phyloP scores from a whole-genome alignment of 2,888 invertebrate genomes.

The Metacarcinus magister region DNA sequence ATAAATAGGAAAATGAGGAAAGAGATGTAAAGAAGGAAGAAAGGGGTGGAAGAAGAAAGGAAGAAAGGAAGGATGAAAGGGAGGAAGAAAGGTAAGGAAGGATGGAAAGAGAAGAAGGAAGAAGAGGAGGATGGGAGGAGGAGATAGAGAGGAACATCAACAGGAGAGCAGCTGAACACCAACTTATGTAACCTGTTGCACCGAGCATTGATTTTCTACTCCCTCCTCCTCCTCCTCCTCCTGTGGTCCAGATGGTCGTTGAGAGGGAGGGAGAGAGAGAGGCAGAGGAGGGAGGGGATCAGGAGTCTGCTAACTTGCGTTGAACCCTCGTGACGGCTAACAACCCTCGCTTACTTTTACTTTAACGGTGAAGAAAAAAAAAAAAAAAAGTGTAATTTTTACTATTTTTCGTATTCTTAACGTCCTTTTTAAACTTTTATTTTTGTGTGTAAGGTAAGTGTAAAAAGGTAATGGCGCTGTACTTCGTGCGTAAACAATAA shows the following conservation, averaged over 20 bases:
- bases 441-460: neutral
- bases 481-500: neutral
- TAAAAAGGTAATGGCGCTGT: neutral
- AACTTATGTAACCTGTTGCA: constrained; percentile 64
- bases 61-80: neutral
- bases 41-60: neutral
- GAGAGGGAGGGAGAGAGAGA: neutral
- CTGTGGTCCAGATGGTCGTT: constrained; percentile 45
- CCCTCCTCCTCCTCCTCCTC: constrained; percentile 52
- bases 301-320: constrained; percentile 50
- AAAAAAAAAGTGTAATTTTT: neutral
- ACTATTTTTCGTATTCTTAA: neutral
- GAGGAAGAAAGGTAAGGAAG: neutral
- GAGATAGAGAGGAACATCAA: constrained; percentile 52
- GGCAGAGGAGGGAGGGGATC: constrained; percentile 15
- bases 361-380: neutral
- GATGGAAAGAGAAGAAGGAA: neutral
- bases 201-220: constrained; percentile 57
- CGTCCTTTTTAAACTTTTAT: neutral
- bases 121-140: constrained; percentile 8
- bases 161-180: constrained; percentile 34
- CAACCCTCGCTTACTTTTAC: neutral
- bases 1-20: neutral
- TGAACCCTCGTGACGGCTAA: neutral
- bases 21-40: neutral